These are phyloP conservation scores for Drosophila serrata DNA, from an alignment of 1,140 invertebrate species.

Conservation along the genomic window DNA sequence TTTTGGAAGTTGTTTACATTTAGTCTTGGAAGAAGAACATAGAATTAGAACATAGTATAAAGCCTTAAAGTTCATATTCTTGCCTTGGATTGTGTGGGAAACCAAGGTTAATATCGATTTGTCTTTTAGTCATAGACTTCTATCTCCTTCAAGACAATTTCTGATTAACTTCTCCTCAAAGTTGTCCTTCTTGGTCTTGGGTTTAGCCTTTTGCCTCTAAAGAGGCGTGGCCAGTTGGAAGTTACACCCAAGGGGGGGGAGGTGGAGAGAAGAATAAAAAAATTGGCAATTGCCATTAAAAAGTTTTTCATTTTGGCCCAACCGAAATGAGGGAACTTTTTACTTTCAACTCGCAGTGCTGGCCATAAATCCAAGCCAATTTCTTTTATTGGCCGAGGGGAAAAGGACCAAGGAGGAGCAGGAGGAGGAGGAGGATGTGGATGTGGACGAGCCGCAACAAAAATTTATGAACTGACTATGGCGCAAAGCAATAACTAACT, in stretches of 20 bases:
- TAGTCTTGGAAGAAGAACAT: background rate
- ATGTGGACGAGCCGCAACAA: constrained; percentile 58
- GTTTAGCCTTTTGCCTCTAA: background rate
- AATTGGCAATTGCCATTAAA: constrained; percentile 60
- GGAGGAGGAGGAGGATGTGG: constrained; percentile 18
- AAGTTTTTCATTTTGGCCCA: constrained; percentile 59
- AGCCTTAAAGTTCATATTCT: background rate
- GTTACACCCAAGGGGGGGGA: constrained; percentile 11
- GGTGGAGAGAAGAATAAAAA: background rate
- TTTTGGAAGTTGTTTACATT: background rate
- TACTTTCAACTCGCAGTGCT: constrained; percentile 7
- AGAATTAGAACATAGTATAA: background rate
- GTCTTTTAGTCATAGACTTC: background rate
- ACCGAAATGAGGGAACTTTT: constrained; percentile 43
- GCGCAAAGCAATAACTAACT: constrained; percentile 50
- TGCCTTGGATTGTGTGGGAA: background rate
- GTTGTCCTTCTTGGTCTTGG: constrained; percentile 20
- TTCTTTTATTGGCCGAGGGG: constrained; percentile 50
- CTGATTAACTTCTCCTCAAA: background rate
- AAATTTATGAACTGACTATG: constrained; percentile 81
- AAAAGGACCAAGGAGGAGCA: constrained; percentile 1
- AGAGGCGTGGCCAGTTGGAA: constrained; percentile 23
- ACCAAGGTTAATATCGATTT: constrained; percentile 10
- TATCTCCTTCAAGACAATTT: background rate
- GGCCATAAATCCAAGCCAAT: constrained; percentile 56